A percentile compares a stretch with the other conserved stretches of the same genome.
phyloP scores from a whole-genome alignment of 2,797 vertebrate genomes.

The Falco concolor region DNA sequence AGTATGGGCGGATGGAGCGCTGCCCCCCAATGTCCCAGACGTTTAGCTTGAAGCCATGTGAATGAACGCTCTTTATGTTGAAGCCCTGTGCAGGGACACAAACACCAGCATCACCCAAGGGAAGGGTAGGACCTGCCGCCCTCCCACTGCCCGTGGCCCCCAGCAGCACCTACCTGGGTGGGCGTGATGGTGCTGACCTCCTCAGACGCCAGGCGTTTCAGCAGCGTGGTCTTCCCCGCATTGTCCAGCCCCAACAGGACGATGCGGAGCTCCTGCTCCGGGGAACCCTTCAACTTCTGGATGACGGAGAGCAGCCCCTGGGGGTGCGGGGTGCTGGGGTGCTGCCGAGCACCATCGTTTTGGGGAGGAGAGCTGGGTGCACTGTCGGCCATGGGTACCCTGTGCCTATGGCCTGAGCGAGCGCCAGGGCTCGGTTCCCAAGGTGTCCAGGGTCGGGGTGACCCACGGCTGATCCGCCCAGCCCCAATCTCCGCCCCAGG shows the following conservation, averaged over 20 bases:
- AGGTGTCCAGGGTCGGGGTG: background rate
- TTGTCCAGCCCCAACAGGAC: conserved; percentile 89
- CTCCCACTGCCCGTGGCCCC: accelerated
- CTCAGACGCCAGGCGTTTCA: conserved; percentile 84
- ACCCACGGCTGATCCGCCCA: background rate
- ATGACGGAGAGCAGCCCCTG: conserved; percentile 90
- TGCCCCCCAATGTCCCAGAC: conserved; percentile 92
- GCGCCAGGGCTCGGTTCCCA: background rate
- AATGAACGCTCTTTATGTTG: conserved; percentile 87
- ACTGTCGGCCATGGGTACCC: background rate
- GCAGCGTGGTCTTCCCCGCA: conserved; percentile 86
- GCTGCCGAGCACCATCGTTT: background rate
- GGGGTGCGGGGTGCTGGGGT: accelerated
- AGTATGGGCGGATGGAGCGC: conserved; percentile 85
- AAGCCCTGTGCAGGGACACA: conserved; percentile 75
- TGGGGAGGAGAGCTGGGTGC: background rate
- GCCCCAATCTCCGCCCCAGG: accelerated
- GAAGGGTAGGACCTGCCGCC: background rate
- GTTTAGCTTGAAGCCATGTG: conserved; percentile 85
- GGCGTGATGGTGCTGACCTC: conserved; percentile 88
- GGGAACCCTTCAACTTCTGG: conserved; percentile 82
- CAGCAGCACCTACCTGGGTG: conserved; percentile 78
- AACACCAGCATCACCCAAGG: accelerated
- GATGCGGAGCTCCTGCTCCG: conserved; percentile 84
- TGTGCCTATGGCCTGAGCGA: background rate